Conservation (phyloP, 2,888 invertebrate species). For the Hipparchia sbordonii region DNA sequence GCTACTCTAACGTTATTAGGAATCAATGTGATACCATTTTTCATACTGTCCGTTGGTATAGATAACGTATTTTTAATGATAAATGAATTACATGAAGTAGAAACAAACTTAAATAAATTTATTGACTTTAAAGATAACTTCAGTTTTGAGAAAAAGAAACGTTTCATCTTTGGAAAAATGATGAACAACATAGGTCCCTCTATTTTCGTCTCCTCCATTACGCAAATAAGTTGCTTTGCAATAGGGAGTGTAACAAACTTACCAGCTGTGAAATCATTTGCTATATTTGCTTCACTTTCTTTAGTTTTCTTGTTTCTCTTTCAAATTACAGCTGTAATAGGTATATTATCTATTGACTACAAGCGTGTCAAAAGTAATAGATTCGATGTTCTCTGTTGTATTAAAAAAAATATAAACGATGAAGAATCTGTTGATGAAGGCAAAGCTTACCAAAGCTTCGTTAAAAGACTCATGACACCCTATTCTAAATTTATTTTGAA, state of each 20-base stretch:
- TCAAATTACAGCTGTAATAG: conserved; percentile 94
- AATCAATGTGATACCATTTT: conserved; percentile 97
- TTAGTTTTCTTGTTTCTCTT: conserved; percentile 92
- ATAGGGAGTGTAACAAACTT: conserved; percentile 93
- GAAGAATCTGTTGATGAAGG: conserved; percentile 64
- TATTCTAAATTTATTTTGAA: conserved; percentile 67
- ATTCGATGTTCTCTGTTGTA: conserved; percentile 90
- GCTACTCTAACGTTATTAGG: conserved; percentile 93
- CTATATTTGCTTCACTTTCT: conserved; percentile 93
- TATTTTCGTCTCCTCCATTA: conserved; percentile 92
- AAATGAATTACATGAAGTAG: conserved; percentile 86
- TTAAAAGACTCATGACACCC: conserved; percentile 65
- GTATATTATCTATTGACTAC: conserved; percentile 91
- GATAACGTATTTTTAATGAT: conserved; percentile 99
- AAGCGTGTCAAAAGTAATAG: conserved; percentile 85
- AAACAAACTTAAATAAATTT: conserved; percentile 59
- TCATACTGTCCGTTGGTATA: conserved; percentile 96
- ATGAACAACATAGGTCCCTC: conserved; percentile 93
- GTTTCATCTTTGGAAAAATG: conserved; percentile 86
- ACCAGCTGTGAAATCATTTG: conserved; percentile 96
- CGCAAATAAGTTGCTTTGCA: conserved; percentile 94
- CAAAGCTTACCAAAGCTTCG: conserved; percentile 58
- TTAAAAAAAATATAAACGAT: conserved; percentile 76
- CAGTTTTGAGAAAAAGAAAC: conserved; percentile 58
- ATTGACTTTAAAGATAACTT: conserved; percentile 67